These are phyloP conservation scores for Ophion ellenae DNA, from an alignment of 2,888 invertebrate species.

Conservation along the genomic window DNA sequence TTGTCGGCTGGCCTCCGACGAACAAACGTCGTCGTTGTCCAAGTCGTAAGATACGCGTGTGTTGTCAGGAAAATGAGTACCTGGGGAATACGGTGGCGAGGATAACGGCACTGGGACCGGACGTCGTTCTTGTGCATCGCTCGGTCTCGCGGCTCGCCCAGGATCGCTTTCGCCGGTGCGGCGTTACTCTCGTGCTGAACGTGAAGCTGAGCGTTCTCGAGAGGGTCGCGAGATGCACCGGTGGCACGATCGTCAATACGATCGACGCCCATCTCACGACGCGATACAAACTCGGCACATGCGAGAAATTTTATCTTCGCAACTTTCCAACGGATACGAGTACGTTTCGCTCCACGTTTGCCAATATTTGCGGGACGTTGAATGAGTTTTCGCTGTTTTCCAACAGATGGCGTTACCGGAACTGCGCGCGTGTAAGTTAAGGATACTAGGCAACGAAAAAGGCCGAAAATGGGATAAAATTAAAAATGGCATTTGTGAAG, in stretches of 20 bases:
- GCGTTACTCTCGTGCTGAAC: conserved; percentile 94
- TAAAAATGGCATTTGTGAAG: too few species aligned
- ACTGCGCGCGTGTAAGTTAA: too few species aligned
- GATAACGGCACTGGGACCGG: conserved; percentile 92
- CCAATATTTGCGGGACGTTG: not conserved
- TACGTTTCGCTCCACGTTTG: conserved; percentile 68
- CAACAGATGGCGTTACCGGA: too few species aligned
- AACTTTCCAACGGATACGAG: conserved; percentile 84
- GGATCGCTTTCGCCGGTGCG: conserved; percentile 91
- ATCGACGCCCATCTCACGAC: conserved; percentile 93
- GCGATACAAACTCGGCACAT: conserved; percentile 92
- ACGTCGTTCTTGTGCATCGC: conserved; percentile 95
- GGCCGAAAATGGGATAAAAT: too few species aligned
- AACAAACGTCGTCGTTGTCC: not conserved
- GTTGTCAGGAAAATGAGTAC: conserved; percentile 91
- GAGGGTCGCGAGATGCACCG: conserved; percentile 90
- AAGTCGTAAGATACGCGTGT: not conserved
- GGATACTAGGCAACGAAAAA: too few species aligned
- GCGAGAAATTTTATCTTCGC: conserved; percentile 92
- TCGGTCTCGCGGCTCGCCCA: conserved; percentile 94
- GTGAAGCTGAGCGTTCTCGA: conserved; percentile 93
- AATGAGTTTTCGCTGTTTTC: too few species aligned
- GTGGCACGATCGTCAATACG: conserved; percentile 93
- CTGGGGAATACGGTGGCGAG: conserved; percentile 93
- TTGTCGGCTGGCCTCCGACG: not conserved